Evolutionary conservation across 2,888 invertebrate species (phyloP).

Genomic region (Hemicrepidius hirtus): DNA sequence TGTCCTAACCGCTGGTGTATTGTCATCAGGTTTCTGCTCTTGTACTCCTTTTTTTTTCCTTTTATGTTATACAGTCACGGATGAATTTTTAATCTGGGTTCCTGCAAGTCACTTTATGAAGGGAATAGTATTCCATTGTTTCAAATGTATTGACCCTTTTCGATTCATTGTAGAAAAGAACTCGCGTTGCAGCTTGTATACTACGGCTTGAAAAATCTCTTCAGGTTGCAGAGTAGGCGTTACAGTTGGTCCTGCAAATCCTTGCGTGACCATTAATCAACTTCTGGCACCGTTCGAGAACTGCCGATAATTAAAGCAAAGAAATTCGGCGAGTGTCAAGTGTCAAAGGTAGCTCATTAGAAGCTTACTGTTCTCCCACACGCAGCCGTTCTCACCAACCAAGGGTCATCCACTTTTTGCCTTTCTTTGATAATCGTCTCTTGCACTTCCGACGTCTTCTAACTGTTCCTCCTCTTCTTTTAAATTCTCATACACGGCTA

Average conservation of each 20-base stretch:
- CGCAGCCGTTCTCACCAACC: constrained; percentile 43
- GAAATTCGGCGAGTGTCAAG: constrained; percentile 33
- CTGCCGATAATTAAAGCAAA: constrained; percentile 17
- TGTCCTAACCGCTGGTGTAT: constrained; percentile 46
- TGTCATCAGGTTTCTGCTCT: constrained; percentile 48
- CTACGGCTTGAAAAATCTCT: background rate
- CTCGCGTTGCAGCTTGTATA: constrained; percentile 2
- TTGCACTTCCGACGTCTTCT: constrained; percentile 56
- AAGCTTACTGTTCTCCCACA: constrained; percentile 41
- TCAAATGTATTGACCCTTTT: constrained; percentile 24
- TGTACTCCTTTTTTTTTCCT: constrained; percentile 44
- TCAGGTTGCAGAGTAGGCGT: background rate
- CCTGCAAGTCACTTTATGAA: constrained; percentile 30
- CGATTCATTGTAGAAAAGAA: constrained; percentile 11
- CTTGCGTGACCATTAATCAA: constrained; percentile 16
- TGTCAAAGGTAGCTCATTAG: constrained; percentile 43
- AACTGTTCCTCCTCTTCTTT: constrained; percentile 47
- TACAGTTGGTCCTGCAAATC: constrained; percentile 8
- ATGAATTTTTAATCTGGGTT: constrained; percentile 22
- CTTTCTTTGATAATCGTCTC: constrained; percentile 51
- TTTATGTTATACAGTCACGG: constrained; percentile 45
- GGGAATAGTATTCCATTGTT: constrained; percentile 31
- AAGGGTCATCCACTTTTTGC: constrained; percentile 58
- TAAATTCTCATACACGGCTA: constrained; percentile 40
- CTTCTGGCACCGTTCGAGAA: background rate